A percentile compares a stretch with the other conserved stretches of the same genome.
Conservation (phyloP, 2,888 invertebrate genomes). For the Dermolepida albohirtum region DNA sequence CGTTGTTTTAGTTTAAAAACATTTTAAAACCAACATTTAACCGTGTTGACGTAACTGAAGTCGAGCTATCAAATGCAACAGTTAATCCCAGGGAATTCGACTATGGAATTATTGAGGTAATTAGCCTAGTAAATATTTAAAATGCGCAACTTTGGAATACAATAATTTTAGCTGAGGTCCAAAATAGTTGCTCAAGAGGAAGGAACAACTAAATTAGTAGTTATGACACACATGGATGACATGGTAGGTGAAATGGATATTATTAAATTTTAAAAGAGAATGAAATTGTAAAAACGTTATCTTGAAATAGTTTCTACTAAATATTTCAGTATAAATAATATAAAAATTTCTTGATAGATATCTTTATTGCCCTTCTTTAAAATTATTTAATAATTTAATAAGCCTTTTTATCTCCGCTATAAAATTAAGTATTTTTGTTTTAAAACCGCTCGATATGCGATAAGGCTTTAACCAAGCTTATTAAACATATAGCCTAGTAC, state of each 20-base stretch:
- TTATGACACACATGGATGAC: constrained; percentile 87
- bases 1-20: constrained; percentile 73
- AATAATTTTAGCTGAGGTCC: constrained; percentile 61
- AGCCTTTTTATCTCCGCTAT: no score
- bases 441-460: no score
- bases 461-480: no score
- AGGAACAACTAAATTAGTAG: constrained; percentile 74
- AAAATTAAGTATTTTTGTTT: no score
- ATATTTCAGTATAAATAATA: no score
- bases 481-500: no score
- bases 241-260: constrained; percentile 71
- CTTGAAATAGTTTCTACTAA: no score
- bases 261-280: no score
- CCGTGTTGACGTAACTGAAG: constrained; percentile 95
- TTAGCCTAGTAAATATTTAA: neutral
- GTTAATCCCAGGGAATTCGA: constrained; percentile 81
- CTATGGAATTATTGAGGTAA: constrained; percentile 64
- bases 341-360: no score
- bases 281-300: no score
- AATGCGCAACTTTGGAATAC: constrained; percentile 12
- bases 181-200: constrained; percentile 64
- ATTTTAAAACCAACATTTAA: constrained; percentile 96
- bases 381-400: no score
- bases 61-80: constrained; percentile 83
- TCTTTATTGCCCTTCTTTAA: no score